Evolutionary conservation across 1,140 invertebrate genomes (phyloP).

Genomic region (Halictus rubicundus): DNA sequence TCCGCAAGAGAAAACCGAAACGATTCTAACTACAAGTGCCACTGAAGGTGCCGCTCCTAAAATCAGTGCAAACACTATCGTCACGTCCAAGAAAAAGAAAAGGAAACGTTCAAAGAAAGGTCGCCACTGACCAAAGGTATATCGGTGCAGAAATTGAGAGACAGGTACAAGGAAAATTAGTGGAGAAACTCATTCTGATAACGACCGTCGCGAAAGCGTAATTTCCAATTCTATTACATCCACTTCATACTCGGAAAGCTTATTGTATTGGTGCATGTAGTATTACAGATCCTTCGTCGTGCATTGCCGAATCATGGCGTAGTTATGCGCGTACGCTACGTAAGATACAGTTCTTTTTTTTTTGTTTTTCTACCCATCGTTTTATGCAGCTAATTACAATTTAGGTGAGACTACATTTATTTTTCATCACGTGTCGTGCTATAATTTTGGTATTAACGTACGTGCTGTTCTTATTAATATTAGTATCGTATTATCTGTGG

Average conservation of each 20-base stretch:
- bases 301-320: not conserved
- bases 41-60: constrained; percentile 69
- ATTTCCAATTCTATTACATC: constrained; percentile 22
- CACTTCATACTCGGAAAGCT: constrained; percentile 7
- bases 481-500: constrained; percentile 13
- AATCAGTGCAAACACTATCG: constrained; percentile 70
- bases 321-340: not conserved
- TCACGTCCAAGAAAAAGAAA: constrained; percentile 76
- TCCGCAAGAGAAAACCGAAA: constrained; percentile 67
- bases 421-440: constrained; percentile 22
- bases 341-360: constrained; percentile 26
- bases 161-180: constrained; percentile 15
- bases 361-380: constrained; percentile 5
- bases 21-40: constrained; percentile 65
- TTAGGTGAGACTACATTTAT: constrained; percentile 17
- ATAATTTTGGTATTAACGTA: constrained; percentile 36
- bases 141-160: constrained; percentile 22
- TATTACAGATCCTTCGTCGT: constrained; percentile 37
- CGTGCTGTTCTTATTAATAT: constrained; percentile 21
- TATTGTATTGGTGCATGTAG: constrained; percentile 32
- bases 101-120: constrained; percentile 77
- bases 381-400: constrained; percentile 22
- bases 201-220: constrained; percentile 1
- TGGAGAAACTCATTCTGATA: constrained; percentile 1
- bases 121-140: constrained; percentile 67